phyloP scores from a whole-genome alignment of 2,113 vertebrate species.

The Enhydra lutris region DNA sequence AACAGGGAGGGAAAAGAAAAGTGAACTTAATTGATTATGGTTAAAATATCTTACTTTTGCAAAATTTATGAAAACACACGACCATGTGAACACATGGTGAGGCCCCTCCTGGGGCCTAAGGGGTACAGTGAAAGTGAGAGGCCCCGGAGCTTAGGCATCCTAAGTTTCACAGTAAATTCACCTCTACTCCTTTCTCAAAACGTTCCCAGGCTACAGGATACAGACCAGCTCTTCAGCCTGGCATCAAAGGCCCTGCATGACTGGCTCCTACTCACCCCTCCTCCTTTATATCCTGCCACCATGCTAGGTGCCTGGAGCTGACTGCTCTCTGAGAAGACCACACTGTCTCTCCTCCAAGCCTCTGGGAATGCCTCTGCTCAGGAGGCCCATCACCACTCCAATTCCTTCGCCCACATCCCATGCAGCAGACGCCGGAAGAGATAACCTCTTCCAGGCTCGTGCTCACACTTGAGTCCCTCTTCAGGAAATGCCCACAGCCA shows the following conservation, averaged over 20 bases:
- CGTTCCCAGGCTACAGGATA: background rate
- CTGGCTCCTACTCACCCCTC: background rate
- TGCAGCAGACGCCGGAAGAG: background rate
- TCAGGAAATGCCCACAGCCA: background rate
- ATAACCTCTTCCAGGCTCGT: background rate
- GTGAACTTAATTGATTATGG: background rate
- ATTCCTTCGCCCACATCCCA: background rate
- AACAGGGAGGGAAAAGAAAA: background rate
- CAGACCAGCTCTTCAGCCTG: background rate
- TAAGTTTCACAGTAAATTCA: accelerated
- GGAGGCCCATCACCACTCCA: background rate
- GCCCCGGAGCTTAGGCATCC: background rate
- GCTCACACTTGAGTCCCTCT: background rate
- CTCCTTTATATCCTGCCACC: background rate
- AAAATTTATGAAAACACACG: background rate
- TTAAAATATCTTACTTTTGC: background rate
- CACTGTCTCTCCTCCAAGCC: background rate
- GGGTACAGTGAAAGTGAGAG: background rate
- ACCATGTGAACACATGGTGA: background rate
- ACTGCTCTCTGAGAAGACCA: background rate
- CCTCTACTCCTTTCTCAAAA: background rate
- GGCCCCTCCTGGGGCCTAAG: background rate
- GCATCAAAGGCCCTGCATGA: background rate
- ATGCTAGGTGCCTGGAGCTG: accelerated
- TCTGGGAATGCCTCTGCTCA: background rate